Conservation (phyloP, 2,113 vertebrate species). For the Poeciliopsis retropinna region DNA sequence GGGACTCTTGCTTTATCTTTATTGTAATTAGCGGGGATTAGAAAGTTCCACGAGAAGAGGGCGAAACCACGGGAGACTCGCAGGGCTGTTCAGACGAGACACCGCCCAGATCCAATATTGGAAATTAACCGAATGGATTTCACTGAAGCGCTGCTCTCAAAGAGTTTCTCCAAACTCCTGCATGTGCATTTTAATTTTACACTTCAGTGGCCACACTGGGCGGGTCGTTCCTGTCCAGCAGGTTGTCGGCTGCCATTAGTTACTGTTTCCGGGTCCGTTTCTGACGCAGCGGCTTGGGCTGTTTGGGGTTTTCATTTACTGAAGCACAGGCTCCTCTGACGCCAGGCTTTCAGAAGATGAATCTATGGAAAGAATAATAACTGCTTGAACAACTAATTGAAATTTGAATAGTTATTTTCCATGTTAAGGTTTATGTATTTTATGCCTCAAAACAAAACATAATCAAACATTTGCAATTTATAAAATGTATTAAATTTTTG, state of each 20-base stretch:
- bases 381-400: not conserved
- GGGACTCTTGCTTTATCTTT: not conserved
- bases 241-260: not conserved
- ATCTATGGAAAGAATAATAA: not conserved
- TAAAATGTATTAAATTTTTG: too few species aligned
- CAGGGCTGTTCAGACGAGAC: not conserved
- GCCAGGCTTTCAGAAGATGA: not conserved
- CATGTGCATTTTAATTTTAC: not conserved
- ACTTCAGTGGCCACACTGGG: not conserved
- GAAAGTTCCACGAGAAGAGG: not conserved
- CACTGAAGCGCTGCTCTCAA: not conserved
- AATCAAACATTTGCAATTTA: too few species aligned
- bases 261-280: not conserved
- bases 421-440: too few species aligned
- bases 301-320: not conserved
- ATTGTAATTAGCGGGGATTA: conserved; percentile 11
- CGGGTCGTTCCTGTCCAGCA: not conserved
- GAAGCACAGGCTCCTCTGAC: not conserved
- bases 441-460: too few species aligned
- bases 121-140: not conserved
- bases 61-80: not conserved
- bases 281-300: not conserved
- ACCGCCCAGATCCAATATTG: not conserved
- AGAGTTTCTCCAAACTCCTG: not conserved
- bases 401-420: not conserved